Base-by-base conservation (phyloP, 2,113 vertebrate genomes). In the Gymnogyps californianus region DNA sequence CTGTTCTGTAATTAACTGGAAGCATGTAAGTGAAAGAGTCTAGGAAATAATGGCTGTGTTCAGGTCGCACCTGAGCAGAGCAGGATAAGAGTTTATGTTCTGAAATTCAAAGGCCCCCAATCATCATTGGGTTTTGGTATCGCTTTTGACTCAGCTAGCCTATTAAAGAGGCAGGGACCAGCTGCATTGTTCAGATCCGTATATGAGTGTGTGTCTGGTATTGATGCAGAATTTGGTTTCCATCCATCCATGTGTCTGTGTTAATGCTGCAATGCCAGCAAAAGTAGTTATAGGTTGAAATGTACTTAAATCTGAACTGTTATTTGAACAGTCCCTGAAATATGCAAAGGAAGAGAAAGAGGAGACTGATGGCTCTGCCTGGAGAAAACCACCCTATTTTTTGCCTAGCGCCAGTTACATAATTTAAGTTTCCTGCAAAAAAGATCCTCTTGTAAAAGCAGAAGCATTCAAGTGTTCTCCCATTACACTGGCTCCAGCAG, bases 1-100 rank as follows among this genome's bases (percentile, higher is more conserved):
- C 87, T 29, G 14, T 42, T 70, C 70, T 25, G 40, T 13, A 24
- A 69, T n/a, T 34, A 57, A 44, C 49, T 44, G 36, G 36, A 70
- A 57, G 14, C 6, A 1, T 7, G 0, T 4, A 58, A 75, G 19
- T 36, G 32, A 47, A 64, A 49, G n/a, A 26, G 10, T 32, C n/a
- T 32, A 31, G 36, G 44, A 75, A 72, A 57, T 28, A 76, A 85
- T 3, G 14, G 9, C 34, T 65, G 31, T 44, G 44, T 19, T 87
- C 54, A n/a, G 8, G 55, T 4, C 7, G 2, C 49, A 44, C 15
- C 32, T 15, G 61, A 76, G 70, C 19, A 22, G 47, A 93, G 72
- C 16, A 46, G 59, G 19, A 6, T 66, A 36, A 38, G 10, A 61
- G 46, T 31, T 74, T 31, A 44, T 25, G 8, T 40, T 52, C 49